phyloP scores from a whole-genome alignment of 2,888 invertebrate genomes.

The Philhelius pedissequus region DNA sequence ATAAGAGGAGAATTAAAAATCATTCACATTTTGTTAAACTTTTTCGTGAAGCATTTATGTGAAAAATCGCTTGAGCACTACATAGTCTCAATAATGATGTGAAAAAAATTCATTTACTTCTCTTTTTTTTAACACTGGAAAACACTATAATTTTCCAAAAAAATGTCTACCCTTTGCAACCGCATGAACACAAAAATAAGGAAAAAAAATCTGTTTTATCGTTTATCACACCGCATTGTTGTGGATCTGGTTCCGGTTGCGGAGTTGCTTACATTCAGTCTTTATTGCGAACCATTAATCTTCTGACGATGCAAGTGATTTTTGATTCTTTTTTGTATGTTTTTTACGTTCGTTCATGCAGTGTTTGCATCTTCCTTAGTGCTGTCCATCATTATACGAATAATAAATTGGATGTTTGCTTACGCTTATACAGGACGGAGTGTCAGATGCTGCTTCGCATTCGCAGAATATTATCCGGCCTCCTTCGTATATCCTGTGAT shows the following conservation, averaged over 20 bases:
- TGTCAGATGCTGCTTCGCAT: slow-evolving; percentile 18
- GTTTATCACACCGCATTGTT: slow-evolving; percentile 59
- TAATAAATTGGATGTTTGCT: slow-evolving; percentile 51
- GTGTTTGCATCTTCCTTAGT: not conserved
- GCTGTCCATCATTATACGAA: slow-evolving; percentile 46
- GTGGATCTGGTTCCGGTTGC: not conserved
- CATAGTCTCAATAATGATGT: too few species aligned
- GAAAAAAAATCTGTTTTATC: slow-evolving; percentile 20
- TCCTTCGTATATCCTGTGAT: not conserved
- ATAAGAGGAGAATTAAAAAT: too few species aligned
- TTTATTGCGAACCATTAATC: slow-evolving; percentile 61
- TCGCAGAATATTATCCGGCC: not conserved
- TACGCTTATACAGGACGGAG: not conserved
- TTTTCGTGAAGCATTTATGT: too few species aligned
- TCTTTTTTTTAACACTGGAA: too few species aligned
- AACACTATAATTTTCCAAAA: too few species aligned
- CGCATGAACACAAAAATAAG: not conserved
- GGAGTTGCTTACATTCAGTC: slow-evolving; percentile 52
- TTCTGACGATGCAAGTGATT: slow-evolving; percentile 60
- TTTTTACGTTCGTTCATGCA: not conserved
- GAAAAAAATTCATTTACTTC: too few species aligned
- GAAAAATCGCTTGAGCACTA: too few species aligned
- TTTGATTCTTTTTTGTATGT: slow-evolving; percentile 13
- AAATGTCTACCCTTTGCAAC: not conserved
- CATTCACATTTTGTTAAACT: too few species aligned